These are phyloP conservation scores for Cryptocheilus praepositus DNA, from an alignment of 2,888 invertebrate species.

Conservation along the genomic window DNA sequence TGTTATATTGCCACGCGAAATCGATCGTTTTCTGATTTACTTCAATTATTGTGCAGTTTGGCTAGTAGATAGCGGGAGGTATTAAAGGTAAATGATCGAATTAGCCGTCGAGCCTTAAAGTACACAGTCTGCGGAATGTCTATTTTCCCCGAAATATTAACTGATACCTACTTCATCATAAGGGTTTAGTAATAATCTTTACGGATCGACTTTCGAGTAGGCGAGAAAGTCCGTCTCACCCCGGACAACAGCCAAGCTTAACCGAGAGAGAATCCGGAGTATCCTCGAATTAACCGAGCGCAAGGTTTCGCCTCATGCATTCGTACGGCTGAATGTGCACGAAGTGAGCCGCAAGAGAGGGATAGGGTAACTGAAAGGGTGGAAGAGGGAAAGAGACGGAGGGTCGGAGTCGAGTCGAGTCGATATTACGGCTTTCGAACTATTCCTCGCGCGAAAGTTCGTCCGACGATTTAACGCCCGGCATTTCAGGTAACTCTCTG, in stretches of 20 bases:
- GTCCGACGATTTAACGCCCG: constrained; percentile 40
- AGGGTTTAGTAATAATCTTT: no score
- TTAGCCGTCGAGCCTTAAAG: no score
- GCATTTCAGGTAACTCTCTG: constrained; percentile 36
- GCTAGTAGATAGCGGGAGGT: no score
- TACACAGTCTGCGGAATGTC: no score
- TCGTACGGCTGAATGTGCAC: constrained; percentile 48
- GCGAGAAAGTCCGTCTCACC: constrained; percentile 7
- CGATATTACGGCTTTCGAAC: constrained; percentile 48
- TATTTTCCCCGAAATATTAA: no score
- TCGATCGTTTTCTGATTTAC: no score
- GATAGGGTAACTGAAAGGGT: constrained; percentile 24
- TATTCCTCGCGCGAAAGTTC: constrained; percentile 46
- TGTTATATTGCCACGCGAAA: no score
- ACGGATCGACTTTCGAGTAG: not conserved
- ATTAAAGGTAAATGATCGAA: no score
- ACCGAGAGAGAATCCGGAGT: constrained; percentile 23
- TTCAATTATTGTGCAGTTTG: no score
- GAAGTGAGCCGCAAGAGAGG: constrained; percentile 38
- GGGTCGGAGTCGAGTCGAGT: constrained; percentile 22
- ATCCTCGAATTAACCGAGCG: constrained; percentile 50
- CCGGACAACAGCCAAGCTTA: not conserved
- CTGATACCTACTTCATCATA: no score
- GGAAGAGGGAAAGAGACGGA: constrained; percentile 17
- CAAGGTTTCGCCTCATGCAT: constrained; percentile 41